Evolutionary conservation across 2,888 invertebrate species (phyloP), one percentile per base, ranked within the genome.

Genomic region (Napeogenes sylphis): DNA sequence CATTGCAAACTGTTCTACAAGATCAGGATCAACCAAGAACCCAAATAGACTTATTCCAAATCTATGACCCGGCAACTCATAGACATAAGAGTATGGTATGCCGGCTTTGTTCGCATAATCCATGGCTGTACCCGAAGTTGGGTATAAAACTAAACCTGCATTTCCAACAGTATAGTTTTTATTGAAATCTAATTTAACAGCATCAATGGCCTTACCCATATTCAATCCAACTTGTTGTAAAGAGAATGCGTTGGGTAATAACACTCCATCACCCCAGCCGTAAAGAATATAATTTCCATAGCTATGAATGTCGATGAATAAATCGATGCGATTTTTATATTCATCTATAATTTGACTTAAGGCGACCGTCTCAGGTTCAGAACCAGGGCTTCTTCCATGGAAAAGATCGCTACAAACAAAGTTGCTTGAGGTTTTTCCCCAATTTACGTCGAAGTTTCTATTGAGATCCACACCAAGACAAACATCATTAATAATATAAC

Each of bases 251-350:
- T 93, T 91, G 1, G 79, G 76, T 4, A 92, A 92, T 57, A 91
- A 75, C 2, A 80, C 77, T 55, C 83, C 81, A 30, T 55, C 57
- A 10, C 92, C 92, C 69, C 8, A 94, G 93, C 93, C 93, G 74
- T 94, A 94, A 2, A 94, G 76, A 45, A 94, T 79, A 79, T 92
- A 93, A 67, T 92, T 91, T 30, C 95, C 95, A 72, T 92, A 95
- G n/a, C 95, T 94, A 76, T 96, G 96, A 64, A 96, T 84, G 0
- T 94, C 93, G 8, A 96, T 74, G 77, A 95, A 96, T 63, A 94
- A 82, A 58, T 93, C 91, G 32, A 92, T 85, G 8, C 90, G 81
- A 13, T 81, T 73, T 0, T 88, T 81, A 45, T 92, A 76, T 2
- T 89, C 77, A 2, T 87, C 71, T 46, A 95, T 77, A 66, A 93